A percentile compares a stretch with the other conserved stretches of the same genome.
phyloP scores from a whole-genome alignment of 2,888 invertebrate genomes.

The Acrobasis consociella region DNA sequence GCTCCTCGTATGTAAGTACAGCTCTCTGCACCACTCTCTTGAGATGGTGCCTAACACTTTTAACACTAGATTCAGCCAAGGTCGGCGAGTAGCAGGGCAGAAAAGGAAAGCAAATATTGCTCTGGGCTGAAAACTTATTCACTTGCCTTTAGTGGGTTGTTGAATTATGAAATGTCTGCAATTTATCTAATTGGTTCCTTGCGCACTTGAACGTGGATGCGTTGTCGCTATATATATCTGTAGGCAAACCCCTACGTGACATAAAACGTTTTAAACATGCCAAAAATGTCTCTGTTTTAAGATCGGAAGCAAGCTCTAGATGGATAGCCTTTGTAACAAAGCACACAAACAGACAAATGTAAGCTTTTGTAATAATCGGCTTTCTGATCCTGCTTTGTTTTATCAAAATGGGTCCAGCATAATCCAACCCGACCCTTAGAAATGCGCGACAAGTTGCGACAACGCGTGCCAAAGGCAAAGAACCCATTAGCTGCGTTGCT shows the following conservation, averaged over 20 bases:
- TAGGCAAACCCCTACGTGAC: constrained; percentile 26
- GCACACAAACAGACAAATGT: no score
- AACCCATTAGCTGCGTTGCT: constrained; percentile 32
- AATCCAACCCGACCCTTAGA: constrained; percentile 30
- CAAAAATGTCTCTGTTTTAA: constrained; percentile 27
- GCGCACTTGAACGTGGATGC: constrained; percentile 28
- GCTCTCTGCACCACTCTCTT: constrained; percentile 21
- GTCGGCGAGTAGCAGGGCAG: neutral
- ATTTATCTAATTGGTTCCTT: constrained; percentile 24
- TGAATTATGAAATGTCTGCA: constrained; percentile 24
- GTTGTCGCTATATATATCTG: constrained; percentile 29
- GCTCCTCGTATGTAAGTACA: constrained; percentile 25
- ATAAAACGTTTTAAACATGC: constrained; percentile 28
- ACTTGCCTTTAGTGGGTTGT: neutral
- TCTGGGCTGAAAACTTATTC: neutral
- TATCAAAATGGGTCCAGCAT: constrained; percentile 30
- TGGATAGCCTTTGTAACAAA: constrained; percentile 30
- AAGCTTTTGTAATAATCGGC: constrained; percentile 26
- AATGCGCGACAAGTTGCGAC: constrained; percentile 23
- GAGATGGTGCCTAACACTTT: constrained; percentile 27
- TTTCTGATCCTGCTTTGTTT: constrained; percentile 27
- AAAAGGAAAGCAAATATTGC: neutral
- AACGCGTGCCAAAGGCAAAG: constrained; percentile 27
- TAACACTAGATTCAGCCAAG: constrained; percentile 22
- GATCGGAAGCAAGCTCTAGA: constrained; percentile 26